phyloP scores from a whole-genome alignment of 92 coral and sea anemone genomes.

The Zoanthus gigantus region DNA sequence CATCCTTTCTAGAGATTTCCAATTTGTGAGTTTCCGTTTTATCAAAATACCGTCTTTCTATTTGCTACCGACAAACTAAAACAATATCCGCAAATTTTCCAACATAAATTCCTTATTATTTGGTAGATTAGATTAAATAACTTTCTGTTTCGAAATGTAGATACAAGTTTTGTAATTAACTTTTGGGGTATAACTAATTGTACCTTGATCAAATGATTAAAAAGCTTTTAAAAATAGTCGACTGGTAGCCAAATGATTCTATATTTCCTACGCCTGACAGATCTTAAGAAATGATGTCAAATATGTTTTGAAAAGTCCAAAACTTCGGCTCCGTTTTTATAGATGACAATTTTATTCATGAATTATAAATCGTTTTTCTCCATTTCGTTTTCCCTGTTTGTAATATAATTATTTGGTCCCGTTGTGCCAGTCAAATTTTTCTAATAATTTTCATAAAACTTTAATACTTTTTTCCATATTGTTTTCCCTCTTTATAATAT shows the following conservation, averaged over 20 bases:
- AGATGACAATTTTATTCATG: neutral
- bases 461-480: too few species aligned
- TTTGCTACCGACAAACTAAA: neutral
- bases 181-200: constrained; percentile 12
- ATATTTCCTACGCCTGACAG: constrained; percentile 10
- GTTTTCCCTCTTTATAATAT: neutral
- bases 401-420: neutral
- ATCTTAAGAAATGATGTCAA: neutral
- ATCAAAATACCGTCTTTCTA: neutral
- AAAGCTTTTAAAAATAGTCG: constrained; percentile 11
- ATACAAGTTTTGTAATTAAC: constrained; percentile 24
- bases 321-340: neutral
- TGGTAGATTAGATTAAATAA: constrained; percentile 1
- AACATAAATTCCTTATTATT: constrained; percentile 7
- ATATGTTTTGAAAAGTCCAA: neutral
- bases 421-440: neutral
- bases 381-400: neutral
- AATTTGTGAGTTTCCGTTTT: constrained; percentile 16
- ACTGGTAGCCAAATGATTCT: neutral
- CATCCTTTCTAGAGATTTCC: neutral
- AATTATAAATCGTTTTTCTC: neutral
- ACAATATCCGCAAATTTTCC: constrained; percentile 5
- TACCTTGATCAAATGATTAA: constrained; percentile 30
- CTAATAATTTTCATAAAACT: neutral
- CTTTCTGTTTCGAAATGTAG: constrained; percentile 32